Conservation (phyloP, 1,140 invertebrate species). For the Sweltsa coloradensis region DNA sequence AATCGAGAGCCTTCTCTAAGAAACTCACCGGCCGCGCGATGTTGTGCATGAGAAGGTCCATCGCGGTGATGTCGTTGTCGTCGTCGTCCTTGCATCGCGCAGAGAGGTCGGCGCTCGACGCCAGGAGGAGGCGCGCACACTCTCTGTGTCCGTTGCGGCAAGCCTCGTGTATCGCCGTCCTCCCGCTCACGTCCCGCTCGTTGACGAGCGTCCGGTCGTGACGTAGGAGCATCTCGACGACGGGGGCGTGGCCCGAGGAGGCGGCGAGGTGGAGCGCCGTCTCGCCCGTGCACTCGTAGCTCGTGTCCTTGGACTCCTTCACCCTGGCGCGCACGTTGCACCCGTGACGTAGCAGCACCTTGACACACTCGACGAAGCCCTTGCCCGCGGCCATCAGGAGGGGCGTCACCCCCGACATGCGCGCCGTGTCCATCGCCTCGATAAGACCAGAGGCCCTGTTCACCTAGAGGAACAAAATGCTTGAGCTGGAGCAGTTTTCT, state of each 20-base stretch:
- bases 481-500: too few species aligned
- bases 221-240: conserved; percentile 35
- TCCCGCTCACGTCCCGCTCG: conserved; percentile 35
- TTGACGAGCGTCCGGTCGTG: conserved; percentile 29
- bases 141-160: conserved; percentile 40
- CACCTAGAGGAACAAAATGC: too few species aligned
- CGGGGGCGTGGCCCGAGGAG: conserved; percentile 32
- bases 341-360: conserved; percentile 46
- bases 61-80: conserved; percentile 27
- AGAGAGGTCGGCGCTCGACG: conserved; percentile 44
- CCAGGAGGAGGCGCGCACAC: conserved; percentile 39
- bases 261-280: conserved; percentile 49
- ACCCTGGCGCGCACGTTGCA: conserved; percentile 29
- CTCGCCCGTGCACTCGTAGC: conserved; percentile 16
- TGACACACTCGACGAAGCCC: conserved; percentile 47
- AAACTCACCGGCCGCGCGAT: conserved; percentile 36
- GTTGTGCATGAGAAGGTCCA: conserved; percentile 35
- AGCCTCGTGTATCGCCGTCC: conserved; percentile 47
- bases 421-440: conserved; percentile 20
- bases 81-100: conserved; percentile 39
- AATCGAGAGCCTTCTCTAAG: conserved; percentile 35
- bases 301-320: conserved; percentile 1
- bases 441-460: too few species aligned
- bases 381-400: conserved; percentile 54
- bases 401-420: conserved; percentile 37